Evolutionary conservation across 1,140 invertebrate genomes (phyloP).

Genomic region (Drosophila willistoni): DNA sequence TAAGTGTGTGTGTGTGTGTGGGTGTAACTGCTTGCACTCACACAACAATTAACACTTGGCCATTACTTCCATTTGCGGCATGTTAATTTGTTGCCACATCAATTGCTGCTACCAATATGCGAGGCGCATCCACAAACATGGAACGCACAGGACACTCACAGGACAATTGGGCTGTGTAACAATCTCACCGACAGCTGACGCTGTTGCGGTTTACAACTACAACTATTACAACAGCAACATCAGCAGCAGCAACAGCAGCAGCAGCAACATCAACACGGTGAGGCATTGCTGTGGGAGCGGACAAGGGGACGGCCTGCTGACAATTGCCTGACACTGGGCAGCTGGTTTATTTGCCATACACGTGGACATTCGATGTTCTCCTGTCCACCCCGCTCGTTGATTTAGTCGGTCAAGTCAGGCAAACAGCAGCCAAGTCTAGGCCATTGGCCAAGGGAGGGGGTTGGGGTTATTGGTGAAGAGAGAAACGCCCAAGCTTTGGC

Average conservation of each 20-base stretch:
- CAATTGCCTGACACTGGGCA: slow-evolving; percentile 76
- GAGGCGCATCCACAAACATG: slow-evolving; percentile 54
- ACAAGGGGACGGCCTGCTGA: slow-evolving; percentile 38
- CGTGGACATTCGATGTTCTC: slow-evolving; percentile 38
- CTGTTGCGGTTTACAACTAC: slow-evolving; percentile 76
- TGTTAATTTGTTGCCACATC: slow-evolving; percentile 81
- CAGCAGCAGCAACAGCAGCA: slow-evolving; percentile 28
- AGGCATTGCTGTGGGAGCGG: slow-evolving; percentile 15
- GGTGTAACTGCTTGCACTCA: slow-evolving; percentile 43
- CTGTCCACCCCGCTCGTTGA: slow-evolving; percentile 25
- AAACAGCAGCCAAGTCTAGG: slow-evolving; percentile 27
- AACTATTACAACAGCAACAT: slow-evolving; percentile 64
- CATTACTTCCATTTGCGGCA: slow-evolving; percentile 81
- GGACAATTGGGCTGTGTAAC: slow-evolving; percentile 53
- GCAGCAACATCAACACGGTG: slow-evolving; percentile 18
- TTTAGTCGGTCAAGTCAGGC: slow-evolving; percentile 55
- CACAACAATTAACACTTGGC: slow-evolving; percentile 80
- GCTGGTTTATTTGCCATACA: slow-evolving; percentile 73
- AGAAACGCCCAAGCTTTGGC: slow-evolving; percentile 14
- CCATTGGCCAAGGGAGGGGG: slow-evolving; percentile 4
- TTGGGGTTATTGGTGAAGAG: slow-evolving; percentile 7
- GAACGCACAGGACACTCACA: slow-evolving; percentile 16
- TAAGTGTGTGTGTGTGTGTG: slow-evolving; percentile 8
- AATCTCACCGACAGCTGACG: slow-evolving; percentile 77
- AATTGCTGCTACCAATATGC: slow-evolving; percentile 78